These are phyloP conservation scores for Apodemus sylvaticus DNA, from an alignment of 2,113 vertebrate species.

Conservation along the genomic window DNA sequence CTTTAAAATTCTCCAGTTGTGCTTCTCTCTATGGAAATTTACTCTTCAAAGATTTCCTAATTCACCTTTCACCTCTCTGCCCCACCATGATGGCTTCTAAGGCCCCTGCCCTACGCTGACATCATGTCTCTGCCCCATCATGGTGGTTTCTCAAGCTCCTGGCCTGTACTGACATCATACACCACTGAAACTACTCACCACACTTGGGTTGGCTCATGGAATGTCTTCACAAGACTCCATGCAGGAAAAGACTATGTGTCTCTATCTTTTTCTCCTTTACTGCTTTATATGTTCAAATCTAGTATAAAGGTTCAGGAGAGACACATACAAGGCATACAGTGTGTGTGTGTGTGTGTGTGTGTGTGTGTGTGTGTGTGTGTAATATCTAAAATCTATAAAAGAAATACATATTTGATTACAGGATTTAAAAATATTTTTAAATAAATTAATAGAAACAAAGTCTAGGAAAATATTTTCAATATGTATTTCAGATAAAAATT, in stretches of 20 bases:
- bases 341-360: neutral
- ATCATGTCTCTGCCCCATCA: neutral
- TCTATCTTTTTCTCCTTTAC: neutral
- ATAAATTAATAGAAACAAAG: neutral
- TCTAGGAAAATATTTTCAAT: neutral
- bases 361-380: neutral
- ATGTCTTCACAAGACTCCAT: neutral
- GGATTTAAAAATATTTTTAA: conserved; percentile 1
- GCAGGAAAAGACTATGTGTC: neutral
- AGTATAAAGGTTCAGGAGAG: neutral
- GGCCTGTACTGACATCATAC: no score
- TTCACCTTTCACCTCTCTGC: neutral
- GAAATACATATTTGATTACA: neutral
- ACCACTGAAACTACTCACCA: neutral
- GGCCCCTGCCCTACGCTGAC: neutral
- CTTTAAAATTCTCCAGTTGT: neutral
- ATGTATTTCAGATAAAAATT: neutral
- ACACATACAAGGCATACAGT: neutral
- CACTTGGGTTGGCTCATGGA: neutral
- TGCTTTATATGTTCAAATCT: neutral
- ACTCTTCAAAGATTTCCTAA: neutral
- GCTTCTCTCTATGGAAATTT: neutral
- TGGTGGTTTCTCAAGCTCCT: neutral
- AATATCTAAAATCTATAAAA: neutral
- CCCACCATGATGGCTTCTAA: neutral